These are phyloP conservation scores for Parotia lawesii DNA, from an alignment of 2,113 vertebrate genomes.

Conservation along the genomic window DNA sequence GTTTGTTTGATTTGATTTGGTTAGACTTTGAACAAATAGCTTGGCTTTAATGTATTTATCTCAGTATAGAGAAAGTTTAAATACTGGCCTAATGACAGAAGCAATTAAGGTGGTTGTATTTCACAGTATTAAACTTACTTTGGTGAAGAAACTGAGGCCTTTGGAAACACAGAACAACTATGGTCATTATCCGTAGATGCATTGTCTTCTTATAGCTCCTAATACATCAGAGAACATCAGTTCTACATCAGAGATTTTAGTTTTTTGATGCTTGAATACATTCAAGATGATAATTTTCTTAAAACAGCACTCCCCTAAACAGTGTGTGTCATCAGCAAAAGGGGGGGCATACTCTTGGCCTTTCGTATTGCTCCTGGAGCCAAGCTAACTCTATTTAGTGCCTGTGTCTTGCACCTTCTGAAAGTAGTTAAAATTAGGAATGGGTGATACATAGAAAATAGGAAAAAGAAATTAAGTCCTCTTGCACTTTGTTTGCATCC, in stretches of 20 bases:
- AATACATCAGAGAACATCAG: background rate
- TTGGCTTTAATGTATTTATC: background rate
- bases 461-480: background rate
- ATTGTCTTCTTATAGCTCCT: background rate
- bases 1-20: background rate
- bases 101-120: background rate
- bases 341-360: background rate
- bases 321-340: background rate
- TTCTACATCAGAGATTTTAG: background rate
- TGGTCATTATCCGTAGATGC: background rate
- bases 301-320: background rate
- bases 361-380: background rate
- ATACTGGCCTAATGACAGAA: background rate
- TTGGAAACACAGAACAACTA: background rate
- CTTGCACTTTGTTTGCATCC: background rate
- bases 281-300: background rate
- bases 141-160: background rate
- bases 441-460: background rate
- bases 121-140: background rate
- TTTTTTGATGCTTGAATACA: background rate
- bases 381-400: background rate
- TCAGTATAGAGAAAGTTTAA: background rate
- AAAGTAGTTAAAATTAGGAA: background rate
- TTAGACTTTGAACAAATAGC: background rate
- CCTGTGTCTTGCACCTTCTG: background rate